Percentiles rank a stretch among this genome's conserved stretches.
phyloP scores from a whole-genome alignment of 2,113 vertebrate genomes.

The Pterophyllum scalare region DNA sequence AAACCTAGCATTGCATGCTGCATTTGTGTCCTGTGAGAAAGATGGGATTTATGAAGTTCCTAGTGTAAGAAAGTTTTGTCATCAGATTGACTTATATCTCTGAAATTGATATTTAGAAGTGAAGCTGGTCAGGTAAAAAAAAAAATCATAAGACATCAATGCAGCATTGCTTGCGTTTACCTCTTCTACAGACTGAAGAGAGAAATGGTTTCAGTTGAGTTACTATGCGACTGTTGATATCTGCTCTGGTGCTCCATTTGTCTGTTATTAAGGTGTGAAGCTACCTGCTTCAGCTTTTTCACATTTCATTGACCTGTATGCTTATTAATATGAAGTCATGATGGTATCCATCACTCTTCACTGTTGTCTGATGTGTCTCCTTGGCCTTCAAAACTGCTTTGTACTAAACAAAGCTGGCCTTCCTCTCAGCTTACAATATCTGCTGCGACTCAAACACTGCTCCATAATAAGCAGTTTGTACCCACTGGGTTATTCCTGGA shows the following conservation, averaged over 20 bases:
- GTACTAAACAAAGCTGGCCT: not conserved
- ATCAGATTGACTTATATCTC: not conserved
- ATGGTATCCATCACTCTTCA: not conserved
- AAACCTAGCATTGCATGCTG: constrained; percentile 34
- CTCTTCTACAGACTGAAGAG: not conserved
- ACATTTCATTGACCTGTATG: not conserved
- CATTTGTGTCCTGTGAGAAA: constrained; percentile 51
- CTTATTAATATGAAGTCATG: not conserved
- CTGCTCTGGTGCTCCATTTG: constrained; percentile 2
- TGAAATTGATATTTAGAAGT: not conserved
- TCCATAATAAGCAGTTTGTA: not conserved
- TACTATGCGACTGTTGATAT: not conserved
- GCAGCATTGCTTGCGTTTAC: constrained; percentile 18
- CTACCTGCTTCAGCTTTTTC: not conserved
- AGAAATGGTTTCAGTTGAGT: not conserved
- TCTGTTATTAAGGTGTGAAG: not conserved
- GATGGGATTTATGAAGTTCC: not conserved
- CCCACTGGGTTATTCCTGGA: not conserved
- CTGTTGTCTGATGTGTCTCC: not conserved
- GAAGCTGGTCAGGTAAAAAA: not conserved
- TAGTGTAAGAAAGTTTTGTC: not conserved
- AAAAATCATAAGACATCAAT: constrained; percentile 34
- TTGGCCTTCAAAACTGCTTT: not conserved
- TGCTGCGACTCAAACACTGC: not conserved
- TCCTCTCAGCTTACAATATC: not conserved